These are phyloP conservation scores for Cyprinodon brontotheroides DNA, from an alignment of 2,113 vertebrate species.

Conservation along the genomic window DNA sequence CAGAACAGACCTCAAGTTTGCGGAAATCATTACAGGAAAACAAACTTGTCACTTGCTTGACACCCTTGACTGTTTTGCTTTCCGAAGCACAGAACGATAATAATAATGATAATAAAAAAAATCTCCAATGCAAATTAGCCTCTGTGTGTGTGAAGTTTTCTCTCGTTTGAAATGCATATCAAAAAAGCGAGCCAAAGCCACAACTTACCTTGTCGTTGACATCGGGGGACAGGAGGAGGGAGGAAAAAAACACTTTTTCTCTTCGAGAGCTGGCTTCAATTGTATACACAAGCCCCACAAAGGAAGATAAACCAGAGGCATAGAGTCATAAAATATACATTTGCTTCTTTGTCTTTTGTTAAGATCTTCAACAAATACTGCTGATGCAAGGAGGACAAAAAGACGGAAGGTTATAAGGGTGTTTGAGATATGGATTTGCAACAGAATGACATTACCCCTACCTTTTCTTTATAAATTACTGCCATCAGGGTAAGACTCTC, in stretches of 20 bases:
- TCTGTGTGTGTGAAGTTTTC: constrained; percentile 91
- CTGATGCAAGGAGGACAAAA: constrained; percentile 78
- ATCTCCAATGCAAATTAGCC: constrained; percentile 88
- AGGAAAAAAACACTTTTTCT: constrained; percentile 92
- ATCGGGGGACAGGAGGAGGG: constrained; percentile 98
- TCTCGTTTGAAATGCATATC: constrained; percentile 94
- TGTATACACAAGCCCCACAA: constrained; percentile 79
- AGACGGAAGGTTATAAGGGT: constrained; percentile 73
- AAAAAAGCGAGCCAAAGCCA: constrained; percentile 89
- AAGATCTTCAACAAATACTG: constrained; percentile 80
- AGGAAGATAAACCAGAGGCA: constrained; percentile 93
- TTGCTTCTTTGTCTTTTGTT: constrained; percentile 79
- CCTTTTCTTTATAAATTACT: constrained; percentile 44
- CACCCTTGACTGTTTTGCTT: constrained; percentile 80
- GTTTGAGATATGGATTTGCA: constrained; percentile 60
- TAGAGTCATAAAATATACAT: constrained; percentile 90
- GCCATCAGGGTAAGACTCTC: constrained; percentile 53
- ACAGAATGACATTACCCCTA: constrained; percentile 57
- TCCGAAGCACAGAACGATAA: constrained; percentile 75
- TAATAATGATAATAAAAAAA: constrained; percentile 74
- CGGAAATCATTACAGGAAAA: constrained; percentile 85
- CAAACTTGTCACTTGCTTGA: constrained; percentile 85
- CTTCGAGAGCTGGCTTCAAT: constrained; percentile 81
- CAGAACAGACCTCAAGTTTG: constrained; percentile 84
- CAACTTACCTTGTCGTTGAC: constrained; percentile 99